These are phyloP conservation scores for Cephalopterus ornatus DNA, from an alignment of 2,113 vertebrate genomes.

Conservation along the genomic window DNA sequence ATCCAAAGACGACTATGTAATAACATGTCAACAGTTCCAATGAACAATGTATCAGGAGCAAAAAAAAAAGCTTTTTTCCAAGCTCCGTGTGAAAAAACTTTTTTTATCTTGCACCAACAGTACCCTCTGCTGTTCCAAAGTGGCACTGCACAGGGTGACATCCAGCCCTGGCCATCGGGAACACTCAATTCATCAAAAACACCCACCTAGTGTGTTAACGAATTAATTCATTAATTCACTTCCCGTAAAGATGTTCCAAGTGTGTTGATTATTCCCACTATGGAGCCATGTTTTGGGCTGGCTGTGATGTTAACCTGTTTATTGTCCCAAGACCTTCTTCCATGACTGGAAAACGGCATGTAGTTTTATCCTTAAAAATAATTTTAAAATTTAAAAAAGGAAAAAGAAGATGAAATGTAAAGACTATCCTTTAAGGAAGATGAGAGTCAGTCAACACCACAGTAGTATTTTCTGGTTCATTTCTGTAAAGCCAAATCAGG, in stretches of 20 bases:
- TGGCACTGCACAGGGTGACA: background rate
- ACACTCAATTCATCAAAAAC: background rate
- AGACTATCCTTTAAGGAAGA: background rate
- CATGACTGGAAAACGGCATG: background rate
- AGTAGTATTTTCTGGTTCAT: background rate
- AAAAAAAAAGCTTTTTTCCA: background rate
- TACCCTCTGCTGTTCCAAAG: conserved; percentile 52
- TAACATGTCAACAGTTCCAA: background rate
- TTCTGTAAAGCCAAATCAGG: background rate
- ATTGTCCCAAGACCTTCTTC: background rate
- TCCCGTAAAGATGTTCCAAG: background rate
- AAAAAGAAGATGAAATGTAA: background rate
- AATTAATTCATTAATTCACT: background rate
- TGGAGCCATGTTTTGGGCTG: background rate
- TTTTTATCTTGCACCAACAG: conserved; percentile 29
- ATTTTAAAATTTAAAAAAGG: background rate
- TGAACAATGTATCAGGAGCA: background rate
- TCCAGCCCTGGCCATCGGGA: background rate
- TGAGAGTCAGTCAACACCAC: background rate
- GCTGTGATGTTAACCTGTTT: background rate
- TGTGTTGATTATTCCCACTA: background rate
- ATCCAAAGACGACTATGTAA: background rate
- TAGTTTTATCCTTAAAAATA: background rate
- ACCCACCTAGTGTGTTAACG: background rate
- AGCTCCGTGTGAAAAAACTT: background rate